A percentile compares a stretch with the other conserved stretches of the same genome.
Conservation (phyloP, 2,797 vertebrate species). For the Eurystomus glaucurus region DNA sequence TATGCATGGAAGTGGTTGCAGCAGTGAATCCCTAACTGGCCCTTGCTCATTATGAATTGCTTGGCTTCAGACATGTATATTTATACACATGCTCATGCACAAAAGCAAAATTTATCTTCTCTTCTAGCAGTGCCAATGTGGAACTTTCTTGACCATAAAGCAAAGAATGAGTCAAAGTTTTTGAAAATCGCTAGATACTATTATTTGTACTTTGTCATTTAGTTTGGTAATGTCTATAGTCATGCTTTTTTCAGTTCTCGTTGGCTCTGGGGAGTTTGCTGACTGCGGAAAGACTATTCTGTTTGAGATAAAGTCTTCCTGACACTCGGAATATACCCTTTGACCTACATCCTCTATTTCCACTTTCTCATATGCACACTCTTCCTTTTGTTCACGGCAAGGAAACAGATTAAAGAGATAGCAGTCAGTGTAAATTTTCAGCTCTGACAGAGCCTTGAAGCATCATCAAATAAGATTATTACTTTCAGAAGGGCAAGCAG, state of each 20-base stretch:
- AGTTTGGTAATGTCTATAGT: not conserved
- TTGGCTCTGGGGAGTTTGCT: conserved; percentile 20
- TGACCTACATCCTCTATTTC: conserved; percentile 50
- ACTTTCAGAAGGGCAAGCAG: conserved; percentile 4
- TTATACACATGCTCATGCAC: not conserved
- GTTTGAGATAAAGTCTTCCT: conserved; percentile 52
- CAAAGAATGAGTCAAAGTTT: not conserved
- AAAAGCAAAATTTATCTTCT: not conserved
- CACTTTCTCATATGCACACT: conserved; percentile 21
- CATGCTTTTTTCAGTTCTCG: not conserved
- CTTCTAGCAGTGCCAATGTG: not conserved
- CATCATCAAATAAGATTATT: conserved; percentile 39
- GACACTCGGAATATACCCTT: conserved; percentile 26
- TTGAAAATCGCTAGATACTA: not conserved
- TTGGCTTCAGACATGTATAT: not conserved
- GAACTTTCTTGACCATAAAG: not conserved
- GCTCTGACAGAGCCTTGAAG: conserved; percentile 6
- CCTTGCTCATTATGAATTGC: not conserved
- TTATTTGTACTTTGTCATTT: not conserved
- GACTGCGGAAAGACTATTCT: conserved; percentile 35
- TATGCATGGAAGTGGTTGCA: not conserved
- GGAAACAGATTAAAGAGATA: conserved; percentile 42
- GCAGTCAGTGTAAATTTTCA: conserved; percentile 14
- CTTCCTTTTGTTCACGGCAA: conserved; percentile 44
- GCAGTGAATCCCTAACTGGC: not conserved